Evolutionary conservation across 1,140 invertebrate species (phyloP), one percentile per base, ranked within the genome.

Genomic region (Linepithema humile): DNA sequence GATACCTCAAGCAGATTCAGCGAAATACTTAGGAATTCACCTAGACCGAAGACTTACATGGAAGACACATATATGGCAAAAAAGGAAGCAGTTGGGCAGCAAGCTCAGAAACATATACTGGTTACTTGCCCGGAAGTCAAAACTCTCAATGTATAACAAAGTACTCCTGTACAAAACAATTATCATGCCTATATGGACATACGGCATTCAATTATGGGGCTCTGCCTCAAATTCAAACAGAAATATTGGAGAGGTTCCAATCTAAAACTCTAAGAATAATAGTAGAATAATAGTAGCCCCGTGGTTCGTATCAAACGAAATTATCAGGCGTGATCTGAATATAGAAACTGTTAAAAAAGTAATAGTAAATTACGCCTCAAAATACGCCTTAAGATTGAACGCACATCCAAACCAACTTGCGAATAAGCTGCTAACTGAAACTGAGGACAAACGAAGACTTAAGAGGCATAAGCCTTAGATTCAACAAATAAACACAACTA

Each of bases 131-230:
- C 7, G 15, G 17, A 53, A 72, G 5, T 72, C 50, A 23, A 72
- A 38, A 38, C 7, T 55, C 5, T 35, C 62, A 12, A 26, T 65
- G 2, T 1, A 65, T 7, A 65, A 65, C 10, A 65, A 65, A 43
- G 20, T 43, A 0, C n/a, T 53, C 3, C 26, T 72, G 0, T 72
- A 72, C 10, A 72, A 72, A 23, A 20, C 50, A 4, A 72, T 55
- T 20, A 38, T 72, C 3, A 55, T 2, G 1, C 50, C 69, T 4
- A 72, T 72, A 29, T 70, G 69, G 69, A 72, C 50, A 20, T 55
- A 72, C 17, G n/a, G 45, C 15, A 72, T 72, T 3, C 29, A 50
- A 3, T 6, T 72, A 7, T 72, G 17, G 32, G 50, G 12, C 0
- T 38, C 26, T 9, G 48, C 29, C 7, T 43, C 65, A 1, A 72